Evolutionary conservation across 92 coral and sea anemone species (phyloP).

Genomic region (Actinernus sp.): DNA sequence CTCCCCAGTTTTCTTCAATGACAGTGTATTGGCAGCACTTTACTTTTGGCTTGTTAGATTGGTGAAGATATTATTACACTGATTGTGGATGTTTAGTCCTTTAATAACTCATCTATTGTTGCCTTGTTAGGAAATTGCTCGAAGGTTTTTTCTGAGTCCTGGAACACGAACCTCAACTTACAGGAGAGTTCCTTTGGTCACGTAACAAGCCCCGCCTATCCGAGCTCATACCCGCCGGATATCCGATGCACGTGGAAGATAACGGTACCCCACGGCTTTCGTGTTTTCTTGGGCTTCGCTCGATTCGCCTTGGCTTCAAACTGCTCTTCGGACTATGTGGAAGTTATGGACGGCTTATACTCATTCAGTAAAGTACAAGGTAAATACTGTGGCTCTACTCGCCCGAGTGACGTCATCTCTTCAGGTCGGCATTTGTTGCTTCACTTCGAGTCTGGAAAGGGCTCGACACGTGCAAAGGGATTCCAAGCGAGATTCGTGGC

Average conservation of each 20-base stretch:
- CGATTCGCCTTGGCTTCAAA: neutral
- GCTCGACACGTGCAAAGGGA: constrained; percentile 9
- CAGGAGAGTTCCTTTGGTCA: constrained; percentile 1
- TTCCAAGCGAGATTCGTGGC: constrained; percentile 25
- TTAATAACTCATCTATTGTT: no score
- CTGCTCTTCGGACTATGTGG: constrained; percentile 7
- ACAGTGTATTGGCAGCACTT: no score
- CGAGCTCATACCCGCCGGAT: constrained; percentile 10
- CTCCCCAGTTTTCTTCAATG: no score
- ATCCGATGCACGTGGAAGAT: constrained; percentile 39
- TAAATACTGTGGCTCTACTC: constrained; percentile 3
- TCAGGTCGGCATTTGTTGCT: constrained; percentile 13
- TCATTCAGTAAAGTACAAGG: constrained; percentile 12
- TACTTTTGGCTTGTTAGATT: no score
- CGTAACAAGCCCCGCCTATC: constrained; percentile 31
- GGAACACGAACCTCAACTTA: constrained; percentile 36
- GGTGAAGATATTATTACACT: no score
- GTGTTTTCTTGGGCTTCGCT: neutral
- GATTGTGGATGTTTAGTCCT: no score
- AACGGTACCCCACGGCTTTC: constrained; percentile 9
- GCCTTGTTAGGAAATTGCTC: constrained; percentile 32
- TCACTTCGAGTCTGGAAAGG: constrained; percentile 24
- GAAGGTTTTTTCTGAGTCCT: constrained; percentile 17
- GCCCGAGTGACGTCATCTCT: neutral
- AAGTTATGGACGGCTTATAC: constrained; percentile 18